Percentiles rank a stretch among this genome's conserved stretches.
Conservation (phyloP, 2,797 vertebrate genomes). For the Pipistrellus pygmaeus region DNA sequence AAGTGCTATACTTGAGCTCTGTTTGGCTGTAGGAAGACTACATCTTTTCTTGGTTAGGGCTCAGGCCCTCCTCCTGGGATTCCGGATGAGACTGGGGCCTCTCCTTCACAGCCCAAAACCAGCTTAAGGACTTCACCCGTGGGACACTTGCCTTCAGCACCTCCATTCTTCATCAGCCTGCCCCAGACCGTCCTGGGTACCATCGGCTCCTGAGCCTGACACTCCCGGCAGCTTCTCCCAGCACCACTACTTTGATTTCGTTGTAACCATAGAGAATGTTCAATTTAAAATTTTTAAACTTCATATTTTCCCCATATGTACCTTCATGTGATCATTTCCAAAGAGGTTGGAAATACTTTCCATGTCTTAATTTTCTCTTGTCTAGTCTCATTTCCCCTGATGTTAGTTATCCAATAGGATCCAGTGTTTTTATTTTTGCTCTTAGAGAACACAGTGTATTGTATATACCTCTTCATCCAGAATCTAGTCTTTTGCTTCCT, state of each 20-base stretch:
- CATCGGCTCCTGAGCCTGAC: background rate
- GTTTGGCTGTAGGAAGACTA: background rate
- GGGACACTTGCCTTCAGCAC: background rate
- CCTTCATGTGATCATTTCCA: background rate
- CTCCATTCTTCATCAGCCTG: background rate
- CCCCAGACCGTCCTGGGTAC: no score
- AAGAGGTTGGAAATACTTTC: background rate
- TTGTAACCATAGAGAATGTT: background rate
- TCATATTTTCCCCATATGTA: background rate
- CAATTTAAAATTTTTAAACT: constrained; percentile 43
- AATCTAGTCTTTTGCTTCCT: background rate
- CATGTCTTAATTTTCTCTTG: background rate
- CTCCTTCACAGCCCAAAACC: background rate
- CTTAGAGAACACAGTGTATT: background rate
- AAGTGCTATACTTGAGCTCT: background rate
- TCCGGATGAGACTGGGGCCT: background rate
- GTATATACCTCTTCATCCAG: background rate
- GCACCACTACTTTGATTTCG: background rate
- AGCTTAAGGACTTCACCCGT: background rate
- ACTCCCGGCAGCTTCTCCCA: background rate
- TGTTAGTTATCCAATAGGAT: background rate
- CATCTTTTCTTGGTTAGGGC: background rate
- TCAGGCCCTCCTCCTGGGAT: background rate
- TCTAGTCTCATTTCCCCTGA: background rate
- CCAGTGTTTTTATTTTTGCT: constrained; percentile 4